Percentiles rank a stretch among this genome's conserved stretches.
These are phyloP conservation scores for Bryconaethiops microstoma DNA, from an alignment of 2,797 vertebrate species.

Conservation along the genomic window DNA sequence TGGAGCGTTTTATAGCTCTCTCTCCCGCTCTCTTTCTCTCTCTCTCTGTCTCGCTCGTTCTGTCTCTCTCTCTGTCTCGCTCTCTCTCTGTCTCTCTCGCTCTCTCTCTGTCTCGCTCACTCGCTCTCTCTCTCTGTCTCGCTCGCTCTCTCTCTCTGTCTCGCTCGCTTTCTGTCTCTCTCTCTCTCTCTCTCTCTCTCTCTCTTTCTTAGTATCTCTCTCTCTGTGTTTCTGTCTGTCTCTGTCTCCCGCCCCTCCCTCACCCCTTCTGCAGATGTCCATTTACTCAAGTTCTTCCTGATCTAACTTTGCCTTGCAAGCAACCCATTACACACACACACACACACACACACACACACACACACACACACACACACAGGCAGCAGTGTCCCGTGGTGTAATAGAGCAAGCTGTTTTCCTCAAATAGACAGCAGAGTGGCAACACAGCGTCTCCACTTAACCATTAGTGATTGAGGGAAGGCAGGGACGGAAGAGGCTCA, in stretches of 20 bases:
- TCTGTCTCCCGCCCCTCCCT: not conserved
- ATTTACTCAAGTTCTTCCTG: slow-evolving; percentile 9
- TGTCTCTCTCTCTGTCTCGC: no score
- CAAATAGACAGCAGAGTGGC: slow-evolving; percentile 16
- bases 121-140: no score
- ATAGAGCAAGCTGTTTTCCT: slow-evolving; percentile 26
- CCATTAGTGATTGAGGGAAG: slow-evolving; percentile 16
- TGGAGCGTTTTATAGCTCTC: not conserved
- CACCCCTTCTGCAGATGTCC: slow-evolving; percentile 30
- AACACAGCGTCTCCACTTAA: slow-evolving; percentile 27
- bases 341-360: not conserved
- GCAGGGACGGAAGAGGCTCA: not conserved
- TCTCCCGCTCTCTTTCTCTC: not conserved
- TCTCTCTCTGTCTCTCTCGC: slow-evolving; percentile 6
- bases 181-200: not conserved
- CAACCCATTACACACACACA: not conserved
- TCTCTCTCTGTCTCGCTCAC: no score
- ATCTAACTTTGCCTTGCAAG: slow-evolving; percentile 25
- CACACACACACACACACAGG: not conserved
- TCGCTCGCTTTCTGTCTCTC: not conserved
- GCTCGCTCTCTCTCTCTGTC: no score
- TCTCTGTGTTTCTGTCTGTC: no score
- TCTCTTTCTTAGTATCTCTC: no score
- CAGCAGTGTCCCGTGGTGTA: slow-evolving; percentile 36
- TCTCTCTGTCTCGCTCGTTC: no score